Base-by-base conservation (phyloP, 2,797 vertebrate species). In the Sciurus carolinensis region DNA sequence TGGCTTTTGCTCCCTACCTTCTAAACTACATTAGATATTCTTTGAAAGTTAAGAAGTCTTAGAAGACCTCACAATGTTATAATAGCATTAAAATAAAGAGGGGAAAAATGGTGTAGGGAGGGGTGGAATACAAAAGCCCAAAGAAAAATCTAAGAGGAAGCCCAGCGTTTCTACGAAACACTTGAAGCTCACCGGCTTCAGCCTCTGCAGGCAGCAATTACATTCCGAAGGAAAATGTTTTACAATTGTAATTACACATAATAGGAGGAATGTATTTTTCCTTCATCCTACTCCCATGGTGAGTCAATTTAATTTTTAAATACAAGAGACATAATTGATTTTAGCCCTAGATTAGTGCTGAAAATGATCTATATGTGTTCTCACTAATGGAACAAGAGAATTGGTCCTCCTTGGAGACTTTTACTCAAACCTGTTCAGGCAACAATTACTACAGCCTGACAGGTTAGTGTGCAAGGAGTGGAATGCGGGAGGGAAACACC, bases 301-400 rank as follows among this genome's bases (percentile, higher is more conserved):
- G 98, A 99, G 98, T 99, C 98, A 98, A 98, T 98, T 99, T 99
- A 98, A 98, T 99, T 98, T 98, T 98, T 98, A 98, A 99, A 98
- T 99, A 98, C 98, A 98, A 98, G 98, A 98, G 98, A 98, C 98
- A 98, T 99, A 99, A 99, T 99, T 99, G 98, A 99, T 99, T 99
- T 98, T 98, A 99, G 98, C 98, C 98, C 98, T 98, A 98, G 98
- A 98, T 98, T 98, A 99, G 98, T 97, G 87, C 98, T 98, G 98
- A 98, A 98, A 99, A 98, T 99, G 98, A 99, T 98, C 98, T 98
- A 98, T 98, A 98, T 98, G 97, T 98, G 97, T 98, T 98, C 95
- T 98, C 97, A 92, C 98, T 98, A 99, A 99, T 98, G 98, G 98
- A 99, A 98, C 98, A 98, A 97, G 98, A 98, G 98, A 98, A 98